Evolutionary conservation across 2,113 vertebrate species (phyloP), one percentile per base, ranked within the genome.

Genomic region (Myanophis thanlyinensis): DNA sequence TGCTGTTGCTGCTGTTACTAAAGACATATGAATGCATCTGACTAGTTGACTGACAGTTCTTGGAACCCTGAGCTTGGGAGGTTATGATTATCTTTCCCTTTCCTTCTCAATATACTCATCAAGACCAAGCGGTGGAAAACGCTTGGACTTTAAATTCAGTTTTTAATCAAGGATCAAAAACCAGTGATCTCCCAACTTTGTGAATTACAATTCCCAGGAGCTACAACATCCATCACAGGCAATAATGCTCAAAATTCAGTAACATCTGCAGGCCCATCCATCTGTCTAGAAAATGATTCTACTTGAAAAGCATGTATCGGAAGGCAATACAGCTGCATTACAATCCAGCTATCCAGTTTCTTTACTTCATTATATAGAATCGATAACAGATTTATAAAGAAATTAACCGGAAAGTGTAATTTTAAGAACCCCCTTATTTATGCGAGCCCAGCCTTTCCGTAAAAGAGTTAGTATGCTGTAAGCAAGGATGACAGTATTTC

Each of bases 401-500:
- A 54, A 92, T 91, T 94, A 89, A 84, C 92, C 94, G 94, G 92
- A 96, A 95, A 91, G 73, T 73, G 4, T 40, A 53, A 54, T 92
- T 95, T 80, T 86, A 0, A 90, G 49, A 90, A 18, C 6, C 85
- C n/a, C 51, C 85, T 73, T 54, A 91, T 93, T 92, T 91, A 91
- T 89, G 59, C 51, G 25, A 47, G 13, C 93, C 88, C 93, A 0
- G 0, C 8, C 86, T 96, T 97, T 96, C 95, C 94, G 96, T 95
- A 97, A 96, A 94, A 94, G 53, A 47, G 90, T 94, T 25, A 5
- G 62, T 91, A 30, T 47, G 49, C 96, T 92, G 92, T 96, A 95
- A 96, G 94, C 87, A 89, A 95, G 95, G 59, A 89, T 92, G 91
- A 95, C 95, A 93, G 95, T 96, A 94, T 91, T 93, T 95, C 92